Percentiles rank a stretch among this genome's conserved stretches.
Conservation (phyloP, 2,113 vertebrate genomes). For the Tympanuchus pallidicinctus region DNA sequence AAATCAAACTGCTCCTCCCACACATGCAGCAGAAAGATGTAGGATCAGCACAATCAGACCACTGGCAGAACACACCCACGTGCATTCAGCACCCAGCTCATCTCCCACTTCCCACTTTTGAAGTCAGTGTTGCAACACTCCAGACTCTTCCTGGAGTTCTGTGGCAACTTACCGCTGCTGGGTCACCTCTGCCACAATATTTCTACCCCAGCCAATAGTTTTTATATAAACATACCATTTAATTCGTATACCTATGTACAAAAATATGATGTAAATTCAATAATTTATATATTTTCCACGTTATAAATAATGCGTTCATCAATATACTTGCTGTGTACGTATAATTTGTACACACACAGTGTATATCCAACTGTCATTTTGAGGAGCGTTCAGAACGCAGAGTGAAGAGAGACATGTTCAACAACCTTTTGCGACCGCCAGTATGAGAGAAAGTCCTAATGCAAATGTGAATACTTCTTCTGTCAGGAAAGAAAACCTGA, state of each 20-base stretch:
- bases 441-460: not conserved
- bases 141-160: not conserved
- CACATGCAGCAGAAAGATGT: not conserved
- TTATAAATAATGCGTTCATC: not conserved
- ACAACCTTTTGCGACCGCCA: not conserved
- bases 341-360: not conserved
- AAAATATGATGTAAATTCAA: not conserved
- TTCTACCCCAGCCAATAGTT: not conserved
- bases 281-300: not conserved
- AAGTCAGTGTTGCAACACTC: no score
- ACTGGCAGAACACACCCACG: rapidly evolving
- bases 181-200: not conserved
- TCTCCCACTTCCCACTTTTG: not conserved
- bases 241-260: not conserved
- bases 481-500: not conserved
- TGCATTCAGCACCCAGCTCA: not conserved
- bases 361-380: not conserved
- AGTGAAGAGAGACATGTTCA: not conserved
- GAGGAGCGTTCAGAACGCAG: rapidly evolving
- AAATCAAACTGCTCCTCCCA: not conserved
- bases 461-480: not conserved
- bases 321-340: not conserved
- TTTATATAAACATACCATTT: not conserved
- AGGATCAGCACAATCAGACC: not conserved
- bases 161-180: not conserved